Evolutionary conservation across 1,140 invertebrate species (phyloP), one percentile per base, ranked within the genome.

Genomic region (Archivesica marissinica): DNA sequence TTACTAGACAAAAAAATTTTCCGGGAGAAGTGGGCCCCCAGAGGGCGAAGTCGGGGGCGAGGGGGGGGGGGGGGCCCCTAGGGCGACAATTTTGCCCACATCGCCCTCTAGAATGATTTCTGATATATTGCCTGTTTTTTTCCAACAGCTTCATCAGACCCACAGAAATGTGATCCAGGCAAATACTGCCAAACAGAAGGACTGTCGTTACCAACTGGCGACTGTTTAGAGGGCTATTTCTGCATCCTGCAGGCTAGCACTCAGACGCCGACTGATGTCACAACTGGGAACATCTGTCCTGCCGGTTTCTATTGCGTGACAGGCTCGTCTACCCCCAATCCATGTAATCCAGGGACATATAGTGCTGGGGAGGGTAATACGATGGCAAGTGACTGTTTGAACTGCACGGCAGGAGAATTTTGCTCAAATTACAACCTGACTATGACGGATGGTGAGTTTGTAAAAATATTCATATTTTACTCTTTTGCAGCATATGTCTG

Each of bases 341-440:
- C 92, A 6, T 92, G 92, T 70, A 76, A 47, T 39, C 90, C 90
- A 30, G 92, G 92, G 0, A 93, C 92, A n/a, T 93, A 90, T 83
- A 92, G 92, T 75, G 74, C 88, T 0, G 89, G 86, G 39, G 70
- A 59, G 3, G 89, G 89, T 23, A 92, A 92, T 56, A 89, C 87
- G 7, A 70, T 87, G 38, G 72, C 68, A 13, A 66, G 85, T 2
- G 88, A 92, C 78, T 93, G 92, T 85, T 30, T 91, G 17, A 25
- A 85, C 2, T 93, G 92, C 87, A 86, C 87, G 11, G 86, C 84
- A 38, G 92, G 92, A 68, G 88, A 92, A 52, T 92, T 88, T 59
- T 93, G 92, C 86, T 89, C 80, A 30, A 83, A 89, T 72, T 92
- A 92, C 84, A 93, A 92, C 66, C 77, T 93, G 25, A 92, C 92